These are phyloP conservation scores for Lepidurus packardi DNA, from an alignment of 1,140 invertebrate species.

Conservation along the genomic window DNA sequence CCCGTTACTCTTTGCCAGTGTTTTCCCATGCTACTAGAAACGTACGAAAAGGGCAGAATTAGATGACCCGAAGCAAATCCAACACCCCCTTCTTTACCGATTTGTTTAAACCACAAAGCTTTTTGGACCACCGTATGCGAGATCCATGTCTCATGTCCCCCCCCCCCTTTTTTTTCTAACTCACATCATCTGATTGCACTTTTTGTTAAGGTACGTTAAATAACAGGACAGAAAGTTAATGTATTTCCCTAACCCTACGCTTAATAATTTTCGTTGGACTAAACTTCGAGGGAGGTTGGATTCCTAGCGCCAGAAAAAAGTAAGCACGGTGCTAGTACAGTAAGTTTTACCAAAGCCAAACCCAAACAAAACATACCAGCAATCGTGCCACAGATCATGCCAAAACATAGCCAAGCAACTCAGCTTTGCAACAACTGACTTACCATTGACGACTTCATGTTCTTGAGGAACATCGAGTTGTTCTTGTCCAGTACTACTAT, in stretches of 20 bases:
- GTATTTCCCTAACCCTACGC: too few relatives aligned
- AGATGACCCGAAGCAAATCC: neutral
- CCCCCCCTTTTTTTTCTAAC: too few relatives aligned
- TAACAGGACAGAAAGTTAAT: too few relatives aligned
- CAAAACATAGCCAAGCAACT: neutral
- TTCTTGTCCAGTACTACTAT: neutral
- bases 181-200: too few relatives aligned
- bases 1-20: neutral
- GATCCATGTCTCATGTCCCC: neutral
- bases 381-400: neutral
- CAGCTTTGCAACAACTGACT: neutral
- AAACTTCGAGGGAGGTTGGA: too few relatives aligned
- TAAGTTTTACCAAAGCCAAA: too few relatives aligned
- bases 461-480: neutral
- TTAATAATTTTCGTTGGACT: too few relatives aligned
- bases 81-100: neutral
- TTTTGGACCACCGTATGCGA: neutral
- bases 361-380: neutral
- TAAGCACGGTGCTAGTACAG: too few relatives aligned
- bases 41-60: neutral
- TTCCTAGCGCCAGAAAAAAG: too few relatives aligned
- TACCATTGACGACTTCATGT: neutral
- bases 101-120: neutral
- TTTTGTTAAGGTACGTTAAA: too few relatives aligned
- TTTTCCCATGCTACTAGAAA: conserved; percentile 4